Percentiles rank a stretch among this genome's conserved stretches.
phyloP scores from a whole-genome alignment of 2,888 invertebrate genomes.

The Drosophila bunnanda region DNA sequence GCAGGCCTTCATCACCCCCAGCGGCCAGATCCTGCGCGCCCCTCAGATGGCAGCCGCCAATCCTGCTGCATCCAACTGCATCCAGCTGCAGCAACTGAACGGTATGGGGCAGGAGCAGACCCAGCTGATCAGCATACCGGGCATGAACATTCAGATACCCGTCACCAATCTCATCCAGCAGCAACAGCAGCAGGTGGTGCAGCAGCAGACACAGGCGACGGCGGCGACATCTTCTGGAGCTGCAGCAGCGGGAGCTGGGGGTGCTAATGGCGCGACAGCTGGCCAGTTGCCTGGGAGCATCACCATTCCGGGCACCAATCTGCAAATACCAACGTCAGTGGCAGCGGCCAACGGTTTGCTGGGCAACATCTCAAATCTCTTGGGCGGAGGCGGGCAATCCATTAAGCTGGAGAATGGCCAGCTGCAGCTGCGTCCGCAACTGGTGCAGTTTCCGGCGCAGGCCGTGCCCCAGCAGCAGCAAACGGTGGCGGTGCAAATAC shows the following conservation, averaged over 20 bases:
- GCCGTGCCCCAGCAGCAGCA: constrained; percentile 84
- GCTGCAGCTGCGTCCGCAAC: constrained; percentile 87
- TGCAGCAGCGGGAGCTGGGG: background rate
- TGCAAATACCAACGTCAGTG: constrained; percentile 84
- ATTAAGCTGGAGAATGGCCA: constrained; percentile 82
- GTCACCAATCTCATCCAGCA: constrained; percentile 38
- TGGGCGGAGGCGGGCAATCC: constrained; percentile 50
- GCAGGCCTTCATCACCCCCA: constrained; percentile 86
- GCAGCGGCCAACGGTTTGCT: constrained; percentile 84
- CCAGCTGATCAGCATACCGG: constrained; percentile 87
- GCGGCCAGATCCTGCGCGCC: constrained; percentile 91
- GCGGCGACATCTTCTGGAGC: constrained; percentile 31
- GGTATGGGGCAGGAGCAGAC: constrained; percentile 89
- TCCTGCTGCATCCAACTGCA: constrained; percentile 35
- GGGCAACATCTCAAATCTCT: constrained; percentile 78
- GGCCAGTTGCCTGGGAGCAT: constrained; percentile 78
- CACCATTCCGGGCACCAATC: constrained; percentile 84
- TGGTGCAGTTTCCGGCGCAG: constrained; percentile 83
- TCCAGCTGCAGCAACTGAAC: constrained; percentile 85
- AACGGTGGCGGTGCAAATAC: constrained; percentile 93
- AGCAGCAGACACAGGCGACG: constrained; percentile 40
- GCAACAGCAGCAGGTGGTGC: constrained; percentile 53
- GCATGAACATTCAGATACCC: constrained; percentile 87
- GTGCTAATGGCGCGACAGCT: background rate
- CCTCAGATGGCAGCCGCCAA: constrained; percentile 83